Evolutionary conservation across 2,113 vertebrate species (phyloP).

Genomic region (Bubo bubo): DNA sequence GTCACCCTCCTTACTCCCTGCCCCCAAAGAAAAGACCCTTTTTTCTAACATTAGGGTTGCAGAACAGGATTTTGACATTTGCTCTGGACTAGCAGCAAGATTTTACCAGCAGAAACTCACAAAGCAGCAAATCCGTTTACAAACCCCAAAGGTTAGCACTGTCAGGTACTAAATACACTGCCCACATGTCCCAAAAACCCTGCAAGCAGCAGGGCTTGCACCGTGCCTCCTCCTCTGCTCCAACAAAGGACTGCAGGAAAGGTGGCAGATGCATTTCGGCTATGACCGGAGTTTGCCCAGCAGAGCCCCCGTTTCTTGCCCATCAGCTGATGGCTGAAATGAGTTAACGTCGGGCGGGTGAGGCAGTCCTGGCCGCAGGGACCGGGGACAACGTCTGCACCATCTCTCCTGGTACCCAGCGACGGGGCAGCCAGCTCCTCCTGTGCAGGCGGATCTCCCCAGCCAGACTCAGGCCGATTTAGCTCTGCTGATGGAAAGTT

Average conservation of each 20-base stretch:
- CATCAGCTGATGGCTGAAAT: background rate
- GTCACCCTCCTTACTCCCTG: background rate
- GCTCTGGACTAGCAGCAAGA: background rate
- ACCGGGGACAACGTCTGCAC: background rate
- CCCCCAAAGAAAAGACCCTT: no score
- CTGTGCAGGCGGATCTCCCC: background rate
- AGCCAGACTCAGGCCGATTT: background rate
- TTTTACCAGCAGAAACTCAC: background rate
- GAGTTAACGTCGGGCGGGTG: slow-evolving; percentile 21
- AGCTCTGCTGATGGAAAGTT: background rate
- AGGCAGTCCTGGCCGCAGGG: slow-evolving; percentile 24
- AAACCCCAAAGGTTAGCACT: background rate
- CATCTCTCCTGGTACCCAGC: background rate
- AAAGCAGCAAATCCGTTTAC: no score
- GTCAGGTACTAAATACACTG: background rate
- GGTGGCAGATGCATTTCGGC: background rate
- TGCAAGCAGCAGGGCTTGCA: background rate
- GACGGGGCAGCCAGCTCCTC: background rate
- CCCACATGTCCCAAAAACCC: background rate
- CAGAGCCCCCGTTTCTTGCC: background rate
- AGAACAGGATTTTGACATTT: background rate
- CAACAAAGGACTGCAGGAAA: slow-evolving; percentile 10
- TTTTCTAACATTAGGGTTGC: no score
- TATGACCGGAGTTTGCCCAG: background rate
- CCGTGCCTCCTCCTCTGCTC: background rate